Evolutionary conservation across 2,797 vertebrate genomes (phyloP).

Genomic region (Acanthurus tractus): DNA sequence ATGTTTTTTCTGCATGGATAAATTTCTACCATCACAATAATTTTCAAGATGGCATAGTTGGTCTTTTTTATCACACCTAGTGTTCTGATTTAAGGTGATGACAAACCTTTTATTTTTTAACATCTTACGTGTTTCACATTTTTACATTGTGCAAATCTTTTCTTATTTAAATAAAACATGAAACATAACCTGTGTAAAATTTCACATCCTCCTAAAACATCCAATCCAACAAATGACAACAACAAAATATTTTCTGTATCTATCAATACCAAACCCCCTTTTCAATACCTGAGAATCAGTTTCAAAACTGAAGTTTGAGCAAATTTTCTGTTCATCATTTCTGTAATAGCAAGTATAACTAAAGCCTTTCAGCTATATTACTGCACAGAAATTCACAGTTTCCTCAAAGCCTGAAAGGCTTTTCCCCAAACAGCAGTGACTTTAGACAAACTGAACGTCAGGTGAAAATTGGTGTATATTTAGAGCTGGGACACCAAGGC

Average conservation of each 20-base stretch:
- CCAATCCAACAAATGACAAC: neutral
- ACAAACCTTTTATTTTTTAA: conserved; percentile 1
- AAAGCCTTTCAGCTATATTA: conserved; percentile 14
- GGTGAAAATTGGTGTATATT: conserved; percentile 81
- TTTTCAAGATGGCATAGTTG: neutral
- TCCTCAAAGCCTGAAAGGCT: conserved; percentile 47
- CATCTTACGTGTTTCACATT: neutral
- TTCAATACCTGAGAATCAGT: neutral
- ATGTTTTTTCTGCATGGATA: neutral
- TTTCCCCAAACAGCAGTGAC: conserved; percentile 61
- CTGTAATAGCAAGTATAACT: conserved; percentile 13
- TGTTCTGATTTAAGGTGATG: neutral
- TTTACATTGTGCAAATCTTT: conserved; percentile 1
- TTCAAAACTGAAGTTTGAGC: conserved; percentile 6
- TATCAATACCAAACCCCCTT: neutral
- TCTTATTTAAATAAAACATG: neutral
- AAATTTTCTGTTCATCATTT: conserved; percentile 9
- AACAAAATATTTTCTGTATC: neutral
- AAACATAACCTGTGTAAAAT: neutral
- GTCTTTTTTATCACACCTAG: neutral
- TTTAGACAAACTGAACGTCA: conserved; percentile 75
- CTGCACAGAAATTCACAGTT: conserved; percentile 29
- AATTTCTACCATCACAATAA: neutral
- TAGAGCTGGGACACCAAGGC: conserved; percentile 79
- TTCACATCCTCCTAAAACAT: neutral